Conservation (phyloP, 2,888 invertebrate species). For the Ischnus inquisitorius region DNA sequence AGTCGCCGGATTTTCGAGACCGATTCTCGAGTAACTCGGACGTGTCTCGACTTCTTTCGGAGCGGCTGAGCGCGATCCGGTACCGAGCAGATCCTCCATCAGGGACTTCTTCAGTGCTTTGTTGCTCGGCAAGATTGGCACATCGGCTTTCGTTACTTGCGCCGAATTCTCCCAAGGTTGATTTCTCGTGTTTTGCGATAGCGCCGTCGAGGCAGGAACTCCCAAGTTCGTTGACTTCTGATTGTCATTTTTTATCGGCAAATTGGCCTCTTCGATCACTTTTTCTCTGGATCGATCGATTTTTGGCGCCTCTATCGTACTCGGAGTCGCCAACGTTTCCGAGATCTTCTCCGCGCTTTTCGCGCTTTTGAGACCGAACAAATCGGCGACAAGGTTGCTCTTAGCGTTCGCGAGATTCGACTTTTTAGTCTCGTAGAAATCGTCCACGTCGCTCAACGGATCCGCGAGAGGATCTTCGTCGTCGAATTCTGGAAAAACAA, state of each 20-base stretch:
- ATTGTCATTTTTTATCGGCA: conserved; percentile 47
- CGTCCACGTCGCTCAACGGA: conserved; percentile 75
- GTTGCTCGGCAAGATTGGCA: conserved; percentile 62
- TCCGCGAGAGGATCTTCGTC: conserved; percentile 76
- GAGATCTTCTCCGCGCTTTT: conserved; percentile 61
- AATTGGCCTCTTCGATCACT: conserved; percentile 47
- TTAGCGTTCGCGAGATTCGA: conserved; percentile 64
- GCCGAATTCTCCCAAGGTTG: conserved; percentile 66
- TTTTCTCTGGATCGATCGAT: conserved; percentile 33
- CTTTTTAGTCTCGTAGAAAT: conserved; percentile 67
- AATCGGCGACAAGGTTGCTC: conserved; percentile 75
- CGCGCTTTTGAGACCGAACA: conserved; percentile 77
- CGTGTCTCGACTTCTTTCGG: conserved; percentile 55
- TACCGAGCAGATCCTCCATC: conserved; percentile 80
- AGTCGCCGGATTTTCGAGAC: conserved; percentile 56
- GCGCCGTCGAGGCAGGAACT: conserved; percentile 7
- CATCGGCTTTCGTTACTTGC: conserved; percentile 65
- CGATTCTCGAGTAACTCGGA: conserved; percentile 56
- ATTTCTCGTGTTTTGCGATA: conserved; percentile 52
- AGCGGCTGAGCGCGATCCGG: conserved; percentile 62
- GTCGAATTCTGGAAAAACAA: conserved; percentile 67
- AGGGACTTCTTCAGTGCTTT: conserved; percentile 76
- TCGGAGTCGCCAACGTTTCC: conserved; percentile 51
- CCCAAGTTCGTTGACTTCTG: conserved; percentile 11
- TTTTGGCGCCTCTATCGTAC: conserved; percentile 31